Percentiles rank a stretch among this genome's conserved stretches.
phyloP scores from a whole-genome alignment of 2,888 invertebrate genomes.

The Ariolimax columbianus region DNA sequence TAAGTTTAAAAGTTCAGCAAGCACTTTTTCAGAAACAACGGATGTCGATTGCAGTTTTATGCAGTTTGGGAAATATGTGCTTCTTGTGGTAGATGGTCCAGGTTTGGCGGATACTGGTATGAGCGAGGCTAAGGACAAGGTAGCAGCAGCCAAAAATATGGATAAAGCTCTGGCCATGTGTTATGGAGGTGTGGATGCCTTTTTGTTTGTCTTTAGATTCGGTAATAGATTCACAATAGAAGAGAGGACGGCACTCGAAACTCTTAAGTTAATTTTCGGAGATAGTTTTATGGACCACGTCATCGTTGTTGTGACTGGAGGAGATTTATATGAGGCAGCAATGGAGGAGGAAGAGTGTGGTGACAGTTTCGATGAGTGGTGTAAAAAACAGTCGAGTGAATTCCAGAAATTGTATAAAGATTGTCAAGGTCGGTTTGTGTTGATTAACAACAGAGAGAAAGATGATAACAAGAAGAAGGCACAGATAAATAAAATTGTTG shows the following conservation, averaged over 20 bases:
- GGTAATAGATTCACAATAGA: not conserved
- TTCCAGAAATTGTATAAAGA: not conserved
- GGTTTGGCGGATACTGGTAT: not conserved
- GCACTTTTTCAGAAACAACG: not conserved
- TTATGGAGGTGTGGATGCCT: not conserved
- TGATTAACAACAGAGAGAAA: too few relatives aligned
- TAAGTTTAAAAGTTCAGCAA: not conserved
- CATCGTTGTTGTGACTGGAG: not conserved
- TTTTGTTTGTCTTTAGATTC: not conserved
- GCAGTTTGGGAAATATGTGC: not conserved
- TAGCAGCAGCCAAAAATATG: too few relatives aligned
- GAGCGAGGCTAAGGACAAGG: not conserved
- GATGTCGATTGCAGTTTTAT: not conserved
- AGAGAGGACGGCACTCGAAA: not conserved
- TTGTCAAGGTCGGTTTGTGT: not conserved
- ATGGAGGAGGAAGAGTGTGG: not conserved
- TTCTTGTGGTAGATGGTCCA: not conserved
- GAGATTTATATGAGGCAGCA: not conserved
- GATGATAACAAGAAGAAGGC: not conserved
- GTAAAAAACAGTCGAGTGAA: not conserved
- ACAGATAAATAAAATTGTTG: not conserved
- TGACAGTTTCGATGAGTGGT: not conserved
- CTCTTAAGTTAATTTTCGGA: not conserved
- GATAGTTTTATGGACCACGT: not conserved
- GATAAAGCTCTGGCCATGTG: constrained; percentile 3